A percentile compares a stretch with the other conserved stretches of the same genome.
phyloP scores from a whole-genome alignment of 2,888 invertebrate genomes.

The Pachymerium ferrugineum region DNA sequence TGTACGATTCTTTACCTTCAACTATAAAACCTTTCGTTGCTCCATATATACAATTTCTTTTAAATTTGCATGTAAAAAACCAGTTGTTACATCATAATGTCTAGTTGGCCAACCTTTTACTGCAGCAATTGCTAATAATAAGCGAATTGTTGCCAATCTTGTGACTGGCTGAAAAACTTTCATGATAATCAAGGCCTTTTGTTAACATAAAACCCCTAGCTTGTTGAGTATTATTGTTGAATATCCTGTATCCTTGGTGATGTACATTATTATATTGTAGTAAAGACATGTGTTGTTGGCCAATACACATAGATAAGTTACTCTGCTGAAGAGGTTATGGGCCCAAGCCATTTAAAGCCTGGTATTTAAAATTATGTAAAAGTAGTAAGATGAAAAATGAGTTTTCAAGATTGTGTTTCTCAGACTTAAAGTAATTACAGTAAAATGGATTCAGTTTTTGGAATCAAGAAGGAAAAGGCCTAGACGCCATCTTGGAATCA shows the following conservation, averaged over 20 bases:
- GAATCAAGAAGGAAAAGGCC: too few relatives aligned
- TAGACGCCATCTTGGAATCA: too few relatives aligned
- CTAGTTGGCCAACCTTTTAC: neutral
- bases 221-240: too few relatives aligned
- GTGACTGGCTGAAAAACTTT: neutral
- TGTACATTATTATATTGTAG: neutral
- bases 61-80: neutral
- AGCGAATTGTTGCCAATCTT: neutral
- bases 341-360: too few relatives aligned
- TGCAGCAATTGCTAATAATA: neutral
- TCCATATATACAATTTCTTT: constrained; percentile 2
- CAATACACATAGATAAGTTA: neutral
- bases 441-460: too few relatives aligned
- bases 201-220: neutral
- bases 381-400: too few relatives aligned
- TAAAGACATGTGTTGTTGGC: neutral
- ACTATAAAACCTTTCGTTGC: neutral
- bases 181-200: neutral
- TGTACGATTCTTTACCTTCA: neutral
- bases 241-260: too few relatives aligned
- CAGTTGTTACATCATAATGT: neutral
- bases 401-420: too few relatives aligned
- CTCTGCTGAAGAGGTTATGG: neutral
- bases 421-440: too few relatives aligned
- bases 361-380: too few relatives aligned